Conservation (phyloP, 2,888 invertebrate species). For the Bembecia ichneumoniformis region DNA sequence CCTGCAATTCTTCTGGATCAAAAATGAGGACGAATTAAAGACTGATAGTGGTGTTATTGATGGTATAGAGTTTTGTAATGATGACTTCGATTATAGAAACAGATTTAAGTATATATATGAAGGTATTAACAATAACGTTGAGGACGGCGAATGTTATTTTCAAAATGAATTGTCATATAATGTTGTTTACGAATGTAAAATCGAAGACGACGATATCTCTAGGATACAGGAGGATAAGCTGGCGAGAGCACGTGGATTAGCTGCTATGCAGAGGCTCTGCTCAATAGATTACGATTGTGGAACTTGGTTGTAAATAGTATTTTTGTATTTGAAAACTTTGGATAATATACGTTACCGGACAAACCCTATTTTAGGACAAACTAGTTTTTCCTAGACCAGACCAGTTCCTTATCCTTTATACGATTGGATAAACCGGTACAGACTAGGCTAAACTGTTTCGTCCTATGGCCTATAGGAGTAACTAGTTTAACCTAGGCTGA, state of each 20-base stretch:
- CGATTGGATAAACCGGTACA: too few relatives aligned
- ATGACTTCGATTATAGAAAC: not conserved
- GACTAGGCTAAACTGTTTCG: too few relatives aligned
- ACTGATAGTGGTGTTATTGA: not conserved
- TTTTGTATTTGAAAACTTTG: not conserved
- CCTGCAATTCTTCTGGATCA: conserved; percentile 21
- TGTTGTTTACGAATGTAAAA: conserved; percentile 13
- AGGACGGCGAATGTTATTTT: not conserved
- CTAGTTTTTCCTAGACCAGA: too few relatives aligned
- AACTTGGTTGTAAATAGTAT: conserved; percentile 13
- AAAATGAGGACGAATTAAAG: conserved; percentile 8
- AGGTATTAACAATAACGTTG: not conserved
- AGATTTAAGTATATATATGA: not conserved
- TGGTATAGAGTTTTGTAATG: not conserved
- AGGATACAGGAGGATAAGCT: conserved; percentile 24
- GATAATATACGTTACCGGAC: too few relatives aligned
- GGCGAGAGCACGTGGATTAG: conserved; percentile 31
- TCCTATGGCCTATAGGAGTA: too few relatives aligned
- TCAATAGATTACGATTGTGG: conserved; percentile 34
- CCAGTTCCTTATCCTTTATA: too few relatives aligned
- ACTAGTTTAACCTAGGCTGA: too few relatives aligned
- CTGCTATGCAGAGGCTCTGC: conserved; percentile 37
- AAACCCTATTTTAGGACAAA: too few relatives aligned
- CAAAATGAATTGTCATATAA: not conserved
- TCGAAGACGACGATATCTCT: conserved; percentile 12